Evolutionary conservation across 1,140 invertebrate species (phyloP).

Genomic region (Drosophila ohnishii): DNA sequence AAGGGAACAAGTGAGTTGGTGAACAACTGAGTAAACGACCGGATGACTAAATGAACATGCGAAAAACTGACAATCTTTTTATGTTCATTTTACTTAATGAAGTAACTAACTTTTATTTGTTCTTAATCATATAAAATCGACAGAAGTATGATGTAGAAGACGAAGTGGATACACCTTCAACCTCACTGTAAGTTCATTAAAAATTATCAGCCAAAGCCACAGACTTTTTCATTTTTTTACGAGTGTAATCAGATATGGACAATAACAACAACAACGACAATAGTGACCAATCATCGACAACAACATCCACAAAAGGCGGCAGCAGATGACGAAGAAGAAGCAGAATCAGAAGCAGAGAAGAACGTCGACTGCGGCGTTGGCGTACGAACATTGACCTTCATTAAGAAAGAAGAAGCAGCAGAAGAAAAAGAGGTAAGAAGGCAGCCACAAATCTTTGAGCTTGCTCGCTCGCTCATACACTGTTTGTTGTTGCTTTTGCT

Average conservation of each 20-base stretch:
- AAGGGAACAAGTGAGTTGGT: neutral
- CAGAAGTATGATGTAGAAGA: neutral
- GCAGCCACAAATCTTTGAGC: constrained; percentile 47
- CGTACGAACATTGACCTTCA: constrained; percentile 78
- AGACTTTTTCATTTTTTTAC: constrained; percentile 8
- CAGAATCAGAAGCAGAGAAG: constrained; percentile 36
- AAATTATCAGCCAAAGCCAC: constrained; percentile 3
- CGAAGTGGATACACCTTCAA: neutral
- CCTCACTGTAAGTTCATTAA: constrained; percentile 2
- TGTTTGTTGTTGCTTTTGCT: constrained; percentile 3
- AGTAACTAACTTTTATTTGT: neutral
- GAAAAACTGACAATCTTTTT: neutral
- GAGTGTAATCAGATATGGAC: constrained; percentile 39
- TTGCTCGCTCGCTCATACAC: constrained; percentile 31
- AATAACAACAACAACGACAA: constrained; percentile 12
- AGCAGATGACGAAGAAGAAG: constrained; percentile 23
- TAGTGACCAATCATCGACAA: constrained; percentile 52
- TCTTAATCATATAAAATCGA: neutral
- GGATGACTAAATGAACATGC: neutral
- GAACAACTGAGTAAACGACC: neutral
- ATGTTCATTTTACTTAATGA: neutral
- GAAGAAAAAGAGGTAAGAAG: constrained; percentile 29
- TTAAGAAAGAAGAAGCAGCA: constrained; percentile 64
- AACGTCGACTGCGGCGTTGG: constrained; percentile 36
- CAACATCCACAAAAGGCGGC: constrained; percentile 43